These are phyloP conservation scores for Styela plicata DNA, from an alignment of 23 tunicate species.

Conservation along the genomic window DNA sequence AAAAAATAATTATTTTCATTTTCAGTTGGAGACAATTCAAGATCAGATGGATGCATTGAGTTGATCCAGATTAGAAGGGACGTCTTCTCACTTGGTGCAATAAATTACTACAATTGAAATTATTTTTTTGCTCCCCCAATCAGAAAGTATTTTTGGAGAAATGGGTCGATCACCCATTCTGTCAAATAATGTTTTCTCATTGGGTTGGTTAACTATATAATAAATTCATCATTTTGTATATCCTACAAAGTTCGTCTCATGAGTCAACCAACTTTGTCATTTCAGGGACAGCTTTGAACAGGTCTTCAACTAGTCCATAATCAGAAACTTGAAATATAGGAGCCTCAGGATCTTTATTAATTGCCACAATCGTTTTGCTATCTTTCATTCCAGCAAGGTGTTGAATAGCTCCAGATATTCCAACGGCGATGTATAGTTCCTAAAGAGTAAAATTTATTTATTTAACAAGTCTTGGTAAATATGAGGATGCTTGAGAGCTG, in stretches of 20 bases:
- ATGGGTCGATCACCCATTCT: too few relatives aligned
- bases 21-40: constrained; percentile 70
- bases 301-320: constrained; percentile 93
- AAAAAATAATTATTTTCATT: not conserved
- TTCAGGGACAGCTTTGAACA: constrained; percentile 97
- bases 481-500: too few relatives aligned
- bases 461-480: too few relatives aligned
- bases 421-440: constrained; percentile 92
- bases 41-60: constrained; percentile 83
- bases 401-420: constrained; percentile 95
- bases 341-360: constrained; percentile 99
- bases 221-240: too few relatives aligned
- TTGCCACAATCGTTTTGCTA: constrained; percentile 98
- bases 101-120: too few relatives aligned
- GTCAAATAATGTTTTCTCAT: too few relatives aligned
- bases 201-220: too few relatives aligned
- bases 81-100: too few relatives aligned
- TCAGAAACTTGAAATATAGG: constrained; percentile 99
- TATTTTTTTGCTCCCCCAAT: too few relatives aligned
- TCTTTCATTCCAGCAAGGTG: constrained; percentile 99
- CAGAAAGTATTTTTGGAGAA: too few relatives aligned
- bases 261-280: constrained; percentile 49
- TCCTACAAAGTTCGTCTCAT: too few relatives aligned
- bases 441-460: not conserved
- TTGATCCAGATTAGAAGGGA: too few relatives aligned